Evolutionary conservation across 2,113 vertebrate genomes (phyloP), one percentile per base, ranked within the genome.

Genomic region (Cheirogaleus medius): DNA sequence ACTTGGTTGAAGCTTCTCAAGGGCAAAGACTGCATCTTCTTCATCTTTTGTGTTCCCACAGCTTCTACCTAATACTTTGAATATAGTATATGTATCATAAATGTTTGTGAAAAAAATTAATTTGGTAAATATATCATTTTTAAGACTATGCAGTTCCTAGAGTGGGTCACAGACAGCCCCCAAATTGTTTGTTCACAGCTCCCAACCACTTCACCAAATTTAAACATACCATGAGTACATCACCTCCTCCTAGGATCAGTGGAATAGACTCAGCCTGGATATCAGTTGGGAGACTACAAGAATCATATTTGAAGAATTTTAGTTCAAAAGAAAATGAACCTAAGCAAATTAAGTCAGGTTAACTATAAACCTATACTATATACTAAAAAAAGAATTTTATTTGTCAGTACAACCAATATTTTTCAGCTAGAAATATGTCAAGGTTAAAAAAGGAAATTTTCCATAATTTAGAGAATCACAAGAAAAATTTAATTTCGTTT

Each of bases 221-320:
- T 1, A 39, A 89, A 88, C 98, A 64, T 98, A 99, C 99, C 99
- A 99, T 99, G 0, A 99, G 99, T 0, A 99, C 99, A 94, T 99
- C 99, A 68, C 99, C 99, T 94, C 99, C 99, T 97, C 99, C 99
- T 2, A 99, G 98, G 94, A 99, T 99, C 90, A 99, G 60, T 0
- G 99, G 99, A 74, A 99, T 99, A 3, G 99, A 99, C 96, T 99
- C 99, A 39, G 99, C 99, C 97, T 99, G 99, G 97, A 99, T 99
- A 98, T 99, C 99, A 17, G 99, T 99, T 21, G 99, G 99, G 13
- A 99, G 99, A 74, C 99, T 99, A 95, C 96, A 98, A 97, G 74
- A 64, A 87, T 93, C 10, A 66, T 0, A 96, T 44, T 66, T 74
- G 39, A 95, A 96, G 56, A 97, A 63, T 64, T 73, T 77, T 82